A percentile compares a stretch with the other conserved stretches of the same genome.
Evolutionary conservation across 2,797 vertebrate genomes (phyloP).

Genomic region (Aotus griseimembra): DNA sequence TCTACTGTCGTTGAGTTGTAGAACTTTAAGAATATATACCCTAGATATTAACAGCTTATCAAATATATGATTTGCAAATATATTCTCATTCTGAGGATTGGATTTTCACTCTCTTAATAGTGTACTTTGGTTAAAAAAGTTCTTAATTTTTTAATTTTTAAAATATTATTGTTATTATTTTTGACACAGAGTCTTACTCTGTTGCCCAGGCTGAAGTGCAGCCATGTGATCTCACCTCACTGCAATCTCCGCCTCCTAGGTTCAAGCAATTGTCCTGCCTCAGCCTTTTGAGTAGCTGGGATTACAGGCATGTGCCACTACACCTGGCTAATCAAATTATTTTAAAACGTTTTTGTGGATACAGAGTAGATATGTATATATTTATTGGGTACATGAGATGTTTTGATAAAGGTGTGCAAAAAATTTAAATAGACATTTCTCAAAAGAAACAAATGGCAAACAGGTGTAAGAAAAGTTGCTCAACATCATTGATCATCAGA

Average conservation of each 20-base stretch:
- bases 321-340: no score
- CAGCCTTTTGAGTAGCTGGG: no score
- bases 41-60: background rate
- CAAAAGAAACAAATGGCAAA: background rate
- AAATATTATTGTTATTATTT: no score
- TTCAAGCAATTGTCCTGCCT: no score
- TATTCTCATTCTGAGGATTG: background rate
- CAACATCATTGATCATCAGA: background rate
- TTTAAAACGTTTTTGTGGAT: no score
- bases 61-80: background rate
- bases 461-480: background rate
- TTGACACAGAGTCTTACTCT: no score
- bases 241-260: no score
- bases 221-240: no score
- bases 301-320: no score
- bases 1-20: background rate
- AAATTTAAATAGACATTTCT: background rate
- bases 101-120: background rate
- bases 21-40: background rate
- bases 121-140: background rate
- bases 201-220: no score
- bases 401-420: background rate
- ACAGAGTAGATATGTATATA: no score
- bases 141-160: background rate
- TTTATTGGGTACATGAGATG: background rate